Percentiles rank a stretch among this genome's conserved stretches.
Conservation (phyloP, 2,888 invertebrate species). For the Mamestra brassicae region DNA sequence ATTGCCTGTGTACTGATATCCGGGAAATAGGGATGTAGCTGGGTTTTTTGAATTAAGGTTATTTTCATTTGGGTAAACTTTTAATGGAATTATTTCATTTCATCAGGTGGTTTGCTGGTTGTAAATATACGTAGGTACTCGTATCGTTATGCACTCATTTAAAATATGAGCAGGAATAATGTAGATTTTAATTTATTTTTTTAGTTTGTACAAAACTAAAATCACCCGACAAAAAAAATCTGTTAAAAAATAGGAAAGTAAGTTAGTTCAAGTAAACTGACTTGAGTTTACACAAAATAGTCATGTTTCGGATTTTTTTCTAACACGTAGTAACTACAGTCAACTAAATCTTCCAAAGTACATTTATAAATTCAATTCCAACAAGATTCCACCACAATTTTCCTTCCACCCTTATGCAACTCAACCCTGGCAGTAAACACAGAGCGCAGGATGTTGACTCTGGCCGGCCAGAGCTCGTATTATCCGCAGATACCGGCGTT, state of each 20-base stretch:
- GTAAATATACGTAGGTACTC: too few species aligned
- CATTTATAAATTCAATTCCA: not conserved
- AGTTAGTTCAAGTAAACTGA: too few species aligned
- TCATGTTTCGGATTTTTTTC: too few species aligned
- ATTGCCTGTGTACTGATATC: conserved; percentile 73
- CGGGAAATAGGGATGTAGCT: conserved; percentile 69
- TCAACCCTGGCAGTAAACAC: conserved; percentile 67
- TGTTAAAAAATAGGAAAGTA: too few species aligned
- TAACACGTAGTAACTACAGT: too few species aligned
- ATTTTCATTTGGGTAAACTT: not conserved
- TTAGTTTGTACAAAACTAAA: too few species aligned
- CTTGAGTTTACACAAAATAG: too few species aligned
- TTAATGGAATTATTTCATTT: not conserved
- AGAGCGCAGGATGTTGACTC: conserved; percentile 76
- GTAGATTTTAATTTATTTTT: too few species aligned
- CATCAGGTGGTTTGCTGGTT: not conserved
- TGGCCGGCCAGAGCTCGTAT: conserved; percentile 66
- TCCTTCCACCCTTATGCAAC: conserved; percentile 65
- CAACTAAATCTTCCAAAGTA: not conserved
- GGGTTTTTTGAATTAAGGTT: conserved; percentile 54
- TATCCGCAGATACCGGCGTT: conserved; percentile 80
- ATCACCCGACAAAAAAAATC: too few species aligned
- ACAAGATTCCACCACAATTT: conserved; percentile 14
- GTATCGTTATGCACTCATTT: too few species aligned
- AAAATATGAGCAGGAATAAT: too few species aligned